These are phyloP conservation scores for Phylloscopus collybita DNA, from an alignment of 2,797 vertebrate genomes.

Conservation along the genomic window DNA sequence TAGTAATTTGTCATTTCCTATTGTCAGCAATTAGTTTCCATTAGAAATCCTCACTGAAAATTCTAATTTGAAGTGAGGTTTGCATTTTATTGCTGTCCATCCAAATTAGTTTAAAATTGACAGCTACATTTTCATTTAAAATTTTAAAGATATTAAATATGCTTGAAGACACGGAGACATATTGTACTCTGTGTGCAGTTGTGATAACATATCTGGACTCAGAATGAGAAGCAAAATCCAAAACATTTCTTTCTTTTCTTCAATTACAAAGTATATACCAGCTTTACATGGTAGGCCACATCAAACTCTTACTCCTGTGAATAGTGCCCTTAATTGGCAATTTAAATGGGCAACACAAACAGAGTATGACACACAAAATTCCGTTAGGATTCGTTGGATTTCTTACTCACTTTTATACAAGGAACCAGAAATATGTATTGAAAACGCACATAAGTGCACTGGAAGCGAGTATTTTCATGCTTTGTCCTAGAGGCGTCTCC, in stretches of 20 bases:
- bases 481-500: constrained; percentile 30
- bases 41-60: constrained; percentile 86
- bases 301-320: background rate
- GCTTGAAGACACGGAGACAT: constrained; percentile 67
- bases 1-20: constrained; percentile 90
- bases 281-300: background rate
- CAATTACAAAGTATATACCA: background rate
- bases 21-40: constrained; percentile 89
- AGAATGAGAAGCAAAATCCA: background rate
- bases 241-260: background rate
- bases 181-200: background rate
- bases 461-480: background rate
- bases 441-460: background rate
- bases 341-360: constrained; percentile 30
- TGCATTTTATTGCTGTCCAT: constrained; percentile 87
- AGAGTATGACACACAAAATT: background rate
- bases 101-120: constrained; percentile 88
- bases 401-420: constrained; percentile 6
- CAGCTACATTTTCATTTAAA: constrained; percentile 85
- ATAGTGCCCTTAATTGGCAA: constrained; percentile 29
- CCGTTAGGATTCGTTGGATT: background rate
- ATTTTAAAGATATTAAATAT: constrained; percentile 78
- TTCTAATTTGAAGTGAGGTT: constrained; percentile 87
- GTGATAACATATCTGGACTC: background rate
- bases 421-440: background rate